Conservation (phyloP, 2,113 vertebrate genomes). For the Piprites chloris region DNA sequence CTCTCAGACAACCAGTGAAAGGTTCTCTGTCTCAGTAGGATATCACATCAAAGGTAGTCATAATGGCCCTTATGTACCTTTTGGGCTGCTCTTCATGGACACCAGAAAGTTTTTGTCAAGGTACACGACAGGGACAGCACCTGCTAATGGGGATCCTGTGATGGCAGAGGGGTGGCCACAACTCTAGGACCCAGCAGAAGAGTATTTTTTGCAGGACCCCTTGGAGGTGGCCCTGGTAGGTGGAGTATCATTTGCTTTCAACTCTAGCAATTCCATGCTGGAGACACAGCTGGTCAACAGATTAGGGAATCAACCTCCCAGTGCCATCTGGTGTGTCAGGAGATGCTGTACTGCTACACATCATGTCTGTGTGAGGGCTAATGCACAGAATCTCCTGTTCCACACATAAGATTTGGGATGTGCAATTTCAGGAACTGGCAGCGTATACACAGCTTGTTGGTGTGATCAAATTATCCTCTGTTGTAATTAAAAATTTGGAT, state of each 20-base stretch:
- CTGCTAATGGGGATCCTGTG: background rate
- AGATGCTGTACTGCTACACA: background rate
- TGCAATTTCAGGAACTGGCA: background rate
- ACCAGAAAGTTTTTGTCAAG: background rate
- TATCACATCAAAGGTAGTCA: background rate
- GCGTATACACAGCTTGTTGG: background rate
- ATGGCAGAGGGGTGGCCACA: background rate
- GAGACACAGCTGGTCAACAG: conserved; percentile 3
- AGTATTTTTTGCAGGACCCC: background rate
- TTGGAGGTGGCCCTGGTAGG: background rate
- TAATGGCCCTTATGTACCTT: background rate
- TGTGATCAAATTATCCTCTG: background rate
- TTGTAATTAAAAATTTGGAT: background rate
- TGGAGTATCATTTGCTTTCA: background rate
- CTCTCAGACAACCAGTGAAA: background rate
- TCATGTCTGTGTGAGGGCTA: background rate
- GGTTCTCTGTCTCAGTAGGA: background rate
- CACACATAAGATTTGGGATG: background rate
- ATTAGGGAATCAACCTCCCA: background rate
- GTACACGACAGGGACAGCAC: background rate
- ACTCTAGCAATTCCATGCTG: background rate
- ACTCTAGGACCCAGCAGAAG: background rate
- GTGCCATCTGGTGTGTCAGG: background rate
- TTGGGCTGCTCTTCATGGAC: background rate
- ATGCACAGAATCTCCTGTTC: background rate